Evolutionary conservation across 2,113 vertebrate genomes (phyloP).

Genomic region (Osmerus mordax): DNA sequence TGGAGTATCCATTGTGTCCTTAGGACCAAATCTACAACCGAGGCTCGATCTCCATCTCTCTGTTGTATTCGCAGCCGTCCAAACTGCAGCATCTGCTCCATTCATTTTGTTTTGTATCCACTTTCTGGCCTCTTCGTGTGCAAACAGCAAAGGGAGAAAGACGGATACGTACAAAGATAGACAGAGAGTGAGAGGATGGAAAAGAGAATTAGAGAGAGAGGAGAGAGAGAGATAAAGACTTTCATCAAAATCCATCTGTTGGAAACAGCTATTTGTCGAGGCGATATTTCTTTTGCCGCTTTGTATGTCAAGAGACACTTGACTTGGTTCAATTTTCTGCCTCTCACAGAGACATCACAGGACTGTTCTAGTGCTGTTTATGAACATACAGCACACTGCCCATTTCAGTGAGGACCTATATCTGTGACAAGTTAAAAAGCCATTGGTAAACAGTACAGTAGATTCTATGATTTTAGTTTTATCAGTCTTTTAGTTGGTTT

Average conservation of each 20-base stretch:
- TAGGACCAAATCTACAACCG: conserved; percentile 78
- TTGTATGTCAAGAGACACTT: conserved; percentile 12
- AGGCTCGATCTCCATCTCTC: conserved; percentile 82
- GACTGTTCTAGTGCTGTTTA: neutral
- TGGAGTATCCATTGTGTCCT: conserved; percentile 75
- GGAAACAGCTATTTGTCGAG: conserved; percentile 41
- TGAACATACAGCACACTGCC: too few relatives aligned
- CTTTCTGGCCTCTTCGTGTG: conserved; percentile 36
- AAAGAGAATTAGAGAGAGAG: conserved; percentile 23
- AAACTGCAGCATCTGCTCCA: conserved; percentile 78
- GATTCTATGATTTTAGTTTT: conserved; percentile 30
- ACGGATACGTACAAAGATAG: conserved; percentile 11
- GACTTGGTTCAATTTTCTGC: too few relatives aligned
- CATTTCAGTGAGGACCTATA: conserved; percentile 11
- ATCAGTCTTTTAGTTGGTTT: conserved; percentile 33
- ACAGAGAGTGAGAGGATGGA: conserved; percentile 28
- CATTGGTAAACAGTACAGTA: conserved; percentile 12
- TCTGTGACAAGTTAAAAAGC: conserved; percentile 20
- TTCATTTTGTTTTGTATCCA: conserved; percentile 51
- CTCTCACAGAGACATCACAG: too few relatives aligned
- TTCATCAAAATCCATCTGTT: conserved; percentile 44
- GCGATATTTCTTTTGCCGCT: conserved; percentile 20
- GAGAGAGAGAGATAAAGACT: conserved; percentile 33
- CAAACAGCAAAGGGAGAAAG: neutral
- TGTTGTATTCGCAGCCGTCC: conserved; percentile 79